Evolutionary conservation across 2,113 vertebrate genomes (phyloP), one percentile per base, ranked within the genome.

Genomic region (Cyanistes caeruleus): DNA sequence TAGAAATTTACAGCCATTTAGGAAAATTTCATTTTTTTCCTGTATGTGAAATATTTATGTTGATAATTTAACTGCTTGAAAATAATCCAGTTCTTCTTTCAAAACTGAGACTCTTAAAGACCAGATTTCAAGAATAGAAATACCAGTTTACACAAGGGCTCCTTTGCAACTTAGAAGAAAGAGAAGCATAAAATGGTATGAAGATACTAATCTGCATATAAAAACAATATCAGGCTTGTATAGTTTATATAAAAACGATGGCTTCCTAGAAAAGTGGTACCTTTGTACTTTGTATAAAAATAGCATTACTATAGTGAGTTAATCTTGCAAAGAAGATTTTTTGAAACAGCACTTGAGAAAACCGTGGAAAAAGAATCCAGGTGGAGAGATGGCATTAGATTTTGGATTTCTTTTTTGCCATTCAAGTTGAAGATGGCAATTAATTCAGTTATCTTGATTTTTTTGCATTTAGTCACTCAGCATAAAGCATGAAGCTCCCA

Each of bases 401-500:
- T 75, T 92, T 56, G 73, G n/a, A 25, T 87, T 87, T 93, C 86
- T 79, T 90, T 90, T 90, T 79, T 48, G 28, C 39, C 62, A 19
- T 94, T 82, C 33, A 24, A 89, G 62, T 30, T 79, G 65, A 62
- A 69, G 90, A 72, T 58, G 65, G 86, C 73, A 95, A 95, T 97
- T 96, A 96, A 87, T 69, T 60, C 49, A 83, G 92, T 69, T 89
- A 49, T 84, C 60, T 93, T 92, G 86, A 88, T 93, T 88, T 86
- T 77, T 91, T 30, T 89, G 65, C 41, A 0, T 90, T 89, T 64
- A 93, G 88, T 94, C 86, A 82, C 64, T 95, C 83, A 69, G 86
- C 90, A 87, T 39, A 89, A 94, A 95, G 92, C 90, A 58, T 81
- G 93, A 92, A 93, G 68, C 64, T 94, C 92, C 95, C 62, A 62